Conservation (phyloP, 2,113 vertebrate species). For the Epinephelus moara region DNA sequence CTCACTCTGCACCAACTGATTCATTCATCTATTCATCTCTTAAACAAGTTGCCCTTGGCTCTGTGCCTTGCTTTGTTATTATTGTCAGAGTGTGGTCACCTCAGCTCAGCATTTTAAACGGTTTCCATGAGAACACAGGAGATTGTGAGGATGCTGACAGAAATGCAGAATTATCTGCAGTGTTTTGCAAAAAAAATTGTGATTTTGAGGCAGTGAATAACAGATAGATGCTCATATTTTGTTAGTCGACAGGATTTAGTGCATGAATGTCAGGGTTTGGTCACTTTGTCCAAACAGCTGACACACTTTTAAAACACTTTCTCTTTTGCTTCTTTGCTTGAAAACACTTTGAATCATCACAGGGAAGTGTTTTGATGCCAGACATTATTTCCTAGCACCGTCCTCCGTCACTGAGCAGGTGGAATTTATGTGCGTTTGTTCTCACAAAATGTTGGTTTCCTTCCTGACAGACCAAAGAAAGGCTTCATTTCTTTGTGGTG, state of each 20-base stretch:
- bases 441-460: slow-evolving; percentile 15
- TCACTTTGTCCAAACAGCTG: background rate
- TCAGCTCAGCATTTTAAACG: slow-evolving; percentile 43
- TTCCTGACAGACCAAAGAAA: slow-evolving; percentile 15
- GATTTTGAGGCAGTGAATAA: background rate
- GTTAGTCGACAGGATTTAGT: background rate
- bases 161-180: slow-evolving; percentile 12
- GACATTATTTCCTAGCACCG: background rate
- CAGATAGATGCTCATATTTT: background rate
- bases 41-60: slow-evolving; percentile 13
- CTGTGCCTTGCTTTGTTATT: slow-evolving; percentile 18
- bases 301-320: background rate
- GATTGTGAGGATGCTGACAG: slow-evolving; percentile 15
- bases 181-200: background rate
- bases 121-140: slow-evolving; percentile 66
- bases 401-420: slow-evolving; percentile 9
- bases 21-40: slow-evolving; percentile 29
- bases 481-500: slow-evolving; percentile 23
- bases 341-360: background rate
- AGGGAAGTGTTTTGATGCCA: background rate
- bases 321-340: background rate
- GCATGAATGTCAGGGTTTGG: background rate
- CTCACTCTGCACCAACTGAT: background rate
- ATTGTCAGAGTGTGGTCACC: slow-evolving; percentile 18
- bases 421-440: background rate